These are phyloP conservation scores for Caenorhabditis sp. DNA, from an alignment of 2,888 invertebrate genomes.

Conservation along the genomic window DNA sequence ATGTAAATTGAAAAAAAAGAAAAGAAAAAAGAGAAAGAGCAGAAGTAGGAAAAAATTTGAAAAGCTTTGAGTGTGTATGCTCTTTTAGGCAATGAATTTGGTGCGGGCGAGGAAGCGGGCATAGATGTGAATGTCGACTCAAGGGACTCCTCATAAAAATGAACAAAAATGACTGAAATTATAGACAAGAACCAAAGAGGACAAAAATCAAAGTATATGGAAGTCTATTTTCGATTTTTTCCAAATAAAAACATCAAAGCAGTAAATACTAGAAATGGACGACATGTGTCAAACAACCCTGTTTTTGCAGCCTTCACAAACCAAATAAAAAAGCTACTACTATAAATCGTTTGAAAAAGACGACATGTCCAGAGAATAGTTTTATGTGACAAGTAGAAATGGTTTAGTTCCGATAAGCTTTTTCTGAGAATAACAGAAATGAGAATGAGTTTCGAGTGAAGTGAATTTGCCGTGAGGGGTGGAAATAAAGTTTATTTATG, in stretches of 20 bases:
- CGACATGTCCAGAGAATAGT: neutral
- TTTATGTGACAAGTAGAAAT: neutral
- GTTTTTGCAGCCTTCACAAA: neutral
- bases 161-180: neutral
- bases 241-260: too few relatives aligned
- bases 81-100: conserved; percentile 16
- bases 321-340: neutral
- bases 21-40: neutral
- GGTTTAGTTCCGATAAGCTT: neutral
- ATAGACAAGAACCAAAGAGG: neutral
- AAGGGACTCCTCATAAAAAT: conserved; percentile 23
- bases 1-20: neutral
- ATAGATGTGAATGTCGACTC: too few relatives aligned
- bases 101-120: conserved; percentile 7
- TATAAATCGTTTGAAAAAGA: neutral
- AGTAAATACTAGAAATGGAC: too few relatives aligned
- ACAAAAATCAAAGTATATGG: neutral
- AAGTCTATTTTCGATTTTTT: neutral
- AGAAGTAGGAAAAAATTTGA: conserved; percentile 1
- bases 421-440: neutral
- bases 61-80: conserved; percentile 8
- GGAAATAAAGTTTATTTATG: too few relatives aligned
- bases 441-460: too few relatives aligned
- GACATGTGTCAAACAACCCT: too few relatives aligned
- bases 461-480: too few relatives aligned